Conservation (phyloP, 1,140 invertebrate species). For the Habropoda laboriosa region DNA sequence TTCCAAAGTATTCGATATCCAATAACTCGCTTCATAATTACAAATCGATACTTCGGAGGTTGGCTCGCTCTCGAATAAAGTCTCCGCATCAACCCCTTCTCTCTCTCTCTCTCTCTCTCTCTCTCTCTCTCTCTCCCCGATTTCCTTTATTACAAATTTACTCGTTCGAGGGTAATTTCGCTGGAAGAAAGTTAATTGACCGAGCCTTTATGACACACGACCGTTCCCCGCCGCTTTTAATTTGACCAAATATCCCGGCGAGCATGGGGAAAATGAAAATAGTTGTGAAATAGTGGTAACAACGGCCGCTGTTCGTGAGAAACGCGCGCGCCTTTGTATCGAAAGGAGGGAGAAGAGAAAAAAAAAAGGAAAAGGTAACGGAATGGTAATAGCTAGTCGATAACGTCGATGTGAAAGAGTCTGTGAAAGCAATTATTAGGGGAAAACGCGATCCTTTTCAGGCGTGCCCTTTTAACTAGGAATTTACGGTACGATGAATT, state of each 20-base stretch:
- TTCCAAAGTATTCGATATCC: conserved; percentile 43
- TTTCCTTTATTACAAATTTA: conserved; percentile 30
- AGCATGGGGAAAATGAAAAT: not conserved
- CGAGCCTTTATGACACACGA: not conserved
- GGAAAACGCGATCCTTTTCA: not conserved
- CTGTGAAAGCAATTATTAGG: not conserved
- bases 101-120: too few species aligned
- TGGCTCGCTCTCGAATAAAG: conserved; percentile 17
- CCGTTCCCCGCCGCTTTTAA: not conserved
- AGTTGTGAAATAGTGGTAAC: too few species aligned
- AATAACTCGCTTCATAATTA: conserved; percentile 46
- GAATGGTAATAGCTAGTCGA: conserved; percentile 10
- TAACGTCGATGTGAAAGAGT: not conserved
- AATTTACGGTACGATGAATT: not conserved
- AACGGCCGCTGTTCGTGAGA: not conserved
- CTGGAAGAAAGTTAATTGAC: conserved; percentile 18
- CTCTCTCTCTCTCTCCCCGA: too few species aligned
- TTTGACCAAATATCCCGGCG: not conserved
- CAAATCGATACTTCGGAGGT: conserved; percentile 32
- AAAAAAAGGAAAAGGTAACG: not conserved
- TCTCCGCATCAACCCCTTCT: conserved; percentile 1
- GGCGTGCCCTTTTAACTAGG: fast-evolving
- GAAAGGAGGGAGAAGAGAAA: too few species aligned
- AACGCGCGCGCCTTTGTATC: not conserved
- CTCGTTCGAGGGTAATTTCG: conserved; percentile 10